Base-by-base conservation (phyloP, 2,113 vertebrate species). In the Hyla sarda region DNA sequence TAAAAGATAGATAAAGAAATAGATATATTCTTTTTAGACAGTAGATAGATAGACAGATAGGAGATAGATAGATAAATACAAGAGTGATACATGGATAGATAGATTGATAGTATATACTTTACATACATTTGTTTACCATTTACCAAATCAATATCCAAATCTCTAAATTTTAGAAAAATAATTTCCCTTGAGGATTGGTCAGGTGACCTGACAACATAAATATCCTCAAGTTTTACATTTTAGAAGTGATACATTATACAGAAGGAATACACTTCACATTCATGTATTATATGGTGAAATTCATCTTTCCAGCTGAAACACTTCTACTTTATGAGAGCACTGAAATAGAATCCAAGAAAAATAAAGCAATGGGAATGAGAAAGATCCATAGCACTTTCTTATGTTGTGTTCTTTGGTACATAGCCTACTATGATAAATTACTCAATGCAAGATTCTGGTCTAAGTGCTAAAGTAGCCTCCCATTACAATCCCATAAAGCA, bases 391-490 rank as follows among this genome's bases (percentile, higher is more conserved):
- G 69, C 69, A 83, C 50, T 54, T 74, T 60, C 48, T 58, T 11
- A 74, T 17, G 21, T 37, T 47, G 50, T 74, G 41, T 81, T 54
- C 47, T 84, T 83, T 28, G 37, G 72, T 58, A 65, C 41, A 7
- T 23, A 50, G 37, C 37, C 14, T 21, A 32, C 14, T n/a, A 76
- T 76, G 83, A 84, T 84, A 65, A 77, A 84, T 84, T 48, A 65
- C 56, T 45, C 19, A 58, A 76, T 76, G 11, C 2, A 25, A 62
- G 56, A 84, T 50, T 62, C 47, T 19, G 23, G 52, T 62, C 34
- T 84, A 62, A 73, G 83, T 84, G 54, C 83, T 84, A 84, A 84
- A 48, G 54, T 32, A 58, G 54, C 23, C 23, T 25, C 69, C 72
- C 37, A 45, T 75, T 62, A 60, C 71, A 74, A 83, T 74, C 52